These are phyloP conservation scores for Atherinosoma microstoma DNA, from an alignment of 2,797 vertebrate genomes.

Conservation along the genomic window DNA sequence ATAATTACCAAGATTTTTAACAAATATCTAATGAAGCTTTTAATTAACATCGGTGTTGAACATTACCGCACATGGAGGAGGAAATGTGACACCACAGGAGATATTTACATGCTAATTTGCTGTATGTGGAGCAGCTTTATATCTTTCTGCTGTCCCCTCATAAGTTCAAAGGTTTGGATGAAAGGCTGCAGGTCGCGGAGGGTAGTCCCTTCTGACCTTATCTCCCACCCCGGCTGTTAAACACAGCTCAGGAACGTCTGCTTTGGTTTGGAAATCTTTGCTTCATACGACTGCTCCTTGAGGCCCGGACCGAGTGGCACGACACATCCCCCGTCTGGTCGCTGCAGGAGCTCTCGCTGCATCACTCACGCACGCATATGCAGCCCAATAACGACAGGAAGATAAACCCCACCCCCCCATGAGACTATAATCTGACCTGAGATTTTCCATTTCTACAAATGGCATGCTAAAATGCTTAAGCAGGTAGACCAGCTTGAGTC, in stretches of 20 bases:
- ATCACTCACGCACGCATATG: constrained; percentile 39
- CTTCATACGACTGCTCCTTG: constrained; percentile 44
- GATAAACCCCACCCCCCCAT: constrained; percentile 32
- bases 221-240: constrained; percentile 35
- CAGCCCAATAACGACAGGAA: constrained; percentile 25
- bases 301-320: constrained; percentile 33
- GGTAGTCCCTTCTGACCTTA: neutral
- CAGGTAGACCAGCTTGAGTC: constrained; percentile 77
- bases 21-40: constrained; percentile 63
- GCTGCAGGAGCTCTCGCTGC: constrained; percentile 48
- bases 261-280: constrained; percentile 36
- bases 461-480: constrained; percentile 69
- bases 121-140: too few species aligned
- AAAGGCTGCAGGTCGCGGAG: constrained; percentile 3
- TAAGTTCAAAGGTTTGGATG: constrained; percentile 15
- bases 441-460: constrained; percentile 67
- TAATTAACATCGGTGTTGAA: constrained; percentile 59
- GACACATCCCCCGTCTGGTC: constrained; percentile 56
- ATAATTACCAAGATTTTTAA: constrained; percentile 49
- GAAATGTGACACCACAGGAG: constrained; percentile 34
- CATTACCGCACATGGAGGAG: constrained; percentile 23
- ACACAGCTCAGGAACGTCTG: constrained; percentile 35
- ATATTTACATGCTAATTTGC: constrained; percentile 33
- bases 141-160: neutral
- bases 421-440: constrained; percentile 64